Conservation (phyloP, 2,797 vertebrate species). For the Bradypus variegatus region DNA sequence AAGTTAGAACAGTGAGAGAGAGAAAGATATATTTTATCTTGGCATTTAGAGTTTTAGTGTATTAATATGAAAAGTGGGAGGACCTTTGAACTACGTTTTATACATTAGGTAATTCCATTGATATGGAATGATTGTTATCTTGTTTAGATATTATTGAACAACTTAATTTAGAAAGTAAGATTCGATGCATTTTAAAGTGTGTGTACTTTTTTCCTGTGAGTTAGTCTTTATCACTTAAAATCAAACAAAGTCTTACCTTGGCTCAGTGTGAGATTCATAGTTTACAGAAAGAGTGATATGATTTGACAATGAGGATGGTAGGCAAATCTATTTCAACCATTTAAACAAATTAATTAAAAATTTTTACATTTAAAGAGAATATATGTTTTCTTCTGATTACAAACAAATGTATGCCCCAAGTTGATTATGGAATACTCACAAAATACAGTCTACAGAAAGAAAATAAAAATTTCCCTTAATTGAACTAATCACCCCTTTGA, state of each 20-base stretch:
- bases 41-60: conserved; percentile 6
- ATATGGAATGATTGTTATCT: background rate
- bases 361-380: conserved; percentile 3
- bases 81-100: conserved; percentile 22
- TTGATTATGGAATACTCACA: background rate
- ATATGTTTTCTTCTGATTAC: conserved; percentile 3
- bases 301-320: background rate
- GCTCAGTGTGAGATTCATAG: background rate
- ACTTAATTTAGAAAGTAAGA: conserved; percentile 29
- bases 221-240: conserved; percentile 14
- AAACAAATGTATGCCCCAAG: background rate
- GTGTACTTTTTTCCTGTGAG: background rate
- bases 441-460: background rate
- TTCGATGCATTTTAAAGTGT: background rate
- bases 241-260: background rate
- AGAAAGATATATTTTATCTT: conserved; percentile 19
- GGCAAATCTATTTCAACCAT: conserved; percentile 6
- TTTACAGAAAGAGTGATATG: background rate
- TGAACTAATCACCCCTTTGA: background rate
- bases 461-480: background rate
- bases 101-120: conserved; percentile 4
- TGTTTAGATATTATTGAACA: conserved; percentile 32
- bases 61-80: conserved; percentile 12
- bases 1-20: background rate
- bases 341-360: background rate